Evolutionary conservation across 2,888 invertebrate species (phyloP), one percentile per base, ranked within the genome.

Genomic region (Macaria notata): DNA sequence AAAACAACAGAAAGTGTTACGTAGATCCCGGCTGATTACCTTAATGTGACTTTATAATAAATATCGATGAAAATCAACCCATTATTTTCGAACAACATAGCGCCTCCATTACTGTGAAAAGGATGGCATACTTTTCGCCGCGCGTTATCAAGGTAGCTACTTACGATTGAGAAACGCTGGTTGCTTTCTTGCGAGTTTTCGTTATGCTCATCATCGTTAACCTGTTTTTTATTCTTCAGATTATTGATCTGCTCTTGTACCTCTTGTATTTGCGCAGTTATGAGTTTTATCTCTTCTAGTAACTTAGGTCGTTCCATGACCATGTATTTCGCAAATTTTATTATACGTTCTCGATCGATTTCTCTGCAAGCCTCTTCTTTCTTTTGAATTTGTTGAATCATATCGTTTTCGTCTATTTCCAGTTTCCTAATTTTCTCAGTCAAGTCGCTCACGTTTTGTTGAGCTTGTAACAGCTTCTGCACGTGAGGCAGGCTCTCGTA

Each of bases 401-500:
- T 55, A 1, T 45, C 59, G 59, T 68, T 59, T 44, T 70, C 64
- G 63, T 84, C 66, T 43, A 75, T 73, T 48, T 76, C 70, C 4
- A 83, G 62, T 42, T 54, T 55, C 3, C 63, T 61, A 3, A 84
- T 76, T 31, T 74, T 61, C 4, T 73, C 71, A 55, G 9, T 76
- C 67, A 1, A 81, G 56, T 8, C 33, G 52, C 53, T 79, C 55
- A 9, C 62, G 63, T 59, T 67, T 54, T 77, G 74, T 59, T 64
- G 72, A 9, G 67, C 68, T 53, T 76, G 61, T 0, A 82, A 59
- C 58, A 79, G 69, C 49, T 76, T 77, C 68, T 84, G 76, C n/a
- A 88, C 81, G 50, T 73, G 78, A 38, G 81, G 81, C 54, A 88
- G 76, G 58, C 76, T 85, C 70, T 89, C 86, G 62, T 78, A 87